Percentiles rank a stretch among this genome's conserved stretches.
Conservation (phyloP, 2,797 vertebrate genomes). For the Sebastes miniatus region DNA sequence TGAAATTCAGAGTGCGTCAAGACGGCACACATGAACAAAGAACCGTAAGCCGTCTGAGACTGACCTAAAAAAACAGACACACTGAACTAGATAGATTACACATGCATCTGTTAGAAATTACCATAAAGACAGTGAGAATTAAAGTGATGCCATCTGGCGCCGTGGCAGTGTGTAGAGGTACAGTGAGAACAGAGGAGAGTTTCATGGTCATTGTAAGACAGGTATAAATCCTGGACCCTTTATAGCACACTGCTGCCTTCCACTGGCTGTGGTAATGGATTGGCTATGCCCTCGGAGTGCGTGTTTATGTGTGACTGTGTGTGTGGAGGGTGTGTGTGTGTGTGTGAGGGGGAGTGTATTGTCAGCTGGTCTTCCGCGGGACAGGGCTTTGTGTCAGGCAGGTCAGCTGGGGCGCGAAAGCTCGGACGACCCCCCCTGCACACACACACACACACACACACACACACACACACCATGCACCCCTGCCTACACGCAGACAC, state of each 20-base stretch:
- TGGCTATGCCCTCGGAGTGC: constrained; percentile 63
- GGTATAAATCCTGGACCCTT: constrained; percentile 73
- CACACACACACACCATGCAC: background rate
- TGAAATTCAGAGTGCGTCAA: background rate
- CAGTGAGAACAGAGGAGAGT: constrained; percentile 62
- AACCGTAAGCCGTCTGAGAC: constrained; percentile 53
- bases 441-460: background rate
- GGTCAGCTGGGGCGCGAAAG: constrained; percentile 69
- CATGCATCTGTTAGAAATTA: constrained; percentile 74
- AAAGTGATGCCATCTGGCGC: constrained; percentile 73
- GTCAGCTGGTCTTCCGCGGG: constrained; percentile 53
- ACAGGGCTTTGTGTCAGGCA: constrained; percentile 68
- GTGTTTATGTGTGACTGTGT: constrained; percentile 12
- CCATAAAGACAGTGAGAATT: constrained; percentile 74
- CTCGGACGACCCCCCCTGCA: constrained; percentile 30
- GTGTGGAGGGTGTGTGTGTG: background rate
- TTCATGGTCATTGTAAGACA: constrained; percentile 69
- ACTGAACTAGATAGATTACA: constrained; percentile 71
- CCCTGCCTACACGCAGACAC: constrained; percentile 12
- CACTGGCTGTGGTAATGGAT: constrained; percentile 76
- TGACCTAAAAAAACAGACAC: constrained; percentile 75
- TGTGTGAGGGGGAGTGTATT: constrained; percentile 16
- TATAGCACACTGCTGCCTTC: constrained; percentile 53
- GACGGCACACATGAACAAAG: constrained; percentile 42
- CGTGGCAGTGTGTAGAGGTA: constrained; percentile 45